Percentiles rank a stretch among this genome's conserved stretches.
Evolutionary conservation across 1,140 invertebrate genomes (phyloP).

Genomic region (Drosophila rufa): DNA sequence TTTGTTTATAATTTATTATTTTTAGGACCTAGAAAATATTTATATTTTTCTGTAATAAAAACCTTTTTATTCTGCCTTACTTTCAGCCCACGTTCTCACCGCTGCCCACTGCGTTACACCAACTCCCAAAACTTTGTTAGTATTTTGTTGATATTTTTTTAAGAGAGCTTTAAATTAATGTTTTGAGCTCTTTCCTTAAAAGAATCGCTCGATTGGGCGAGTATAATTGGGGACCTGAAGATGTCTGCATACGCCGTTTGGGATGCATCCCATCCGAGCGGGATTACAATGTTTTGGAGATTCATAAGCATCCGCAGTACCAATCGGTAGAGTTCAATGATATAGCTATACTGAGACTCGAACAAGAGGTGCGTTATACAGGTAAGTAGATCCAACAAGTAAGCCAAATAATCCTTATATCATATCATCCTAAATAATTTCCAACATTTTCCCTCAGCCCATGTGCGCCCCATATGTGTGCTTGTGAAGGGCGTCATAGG

Average conservation of each 20-base stretch:
- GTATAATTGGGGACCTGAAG: neutral
- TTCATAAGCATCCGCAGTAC: neutral
- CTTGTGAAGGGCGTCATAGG: neutral
- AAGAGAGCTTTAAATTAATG: neutral
- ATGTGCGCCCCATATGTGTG: conserved; percentile 14
- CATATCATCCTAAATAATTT: too few relatives aligned
- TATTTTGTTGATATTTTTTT: neutral
- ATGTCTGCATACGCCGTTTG: neutral
- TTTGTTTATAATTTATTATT: neutral
- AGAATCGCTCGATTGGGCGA: conserved; percentile 9
- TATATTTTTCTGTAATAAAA: too few relatives aligned
- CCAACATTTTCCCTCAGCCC: neutral
- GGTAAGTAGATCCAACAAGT: neutral
- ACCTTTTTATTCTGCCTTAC: too few relatives aligned
- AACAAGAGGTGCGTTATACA: neutral
- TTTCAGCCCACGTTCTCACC: conserved; percentile 3
- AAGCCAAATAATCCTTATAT: too few relatives aligned
- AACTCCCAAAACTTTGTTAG: neutral
- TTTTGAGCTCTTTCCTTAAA: neutral
- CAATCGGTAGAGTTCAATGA: neutral
- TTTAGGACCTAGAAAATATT: too few relatives aligned
- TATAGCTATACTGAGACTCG: conserved; percentile 1
- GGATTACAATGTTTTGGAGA: neutral
- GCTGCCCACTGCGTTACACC: conserved; percentile 5
- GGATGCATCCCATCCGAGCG: neutral